Conservation (phyloP, 2,113 vertebrate species). For the Noturus placidus region DNA sequence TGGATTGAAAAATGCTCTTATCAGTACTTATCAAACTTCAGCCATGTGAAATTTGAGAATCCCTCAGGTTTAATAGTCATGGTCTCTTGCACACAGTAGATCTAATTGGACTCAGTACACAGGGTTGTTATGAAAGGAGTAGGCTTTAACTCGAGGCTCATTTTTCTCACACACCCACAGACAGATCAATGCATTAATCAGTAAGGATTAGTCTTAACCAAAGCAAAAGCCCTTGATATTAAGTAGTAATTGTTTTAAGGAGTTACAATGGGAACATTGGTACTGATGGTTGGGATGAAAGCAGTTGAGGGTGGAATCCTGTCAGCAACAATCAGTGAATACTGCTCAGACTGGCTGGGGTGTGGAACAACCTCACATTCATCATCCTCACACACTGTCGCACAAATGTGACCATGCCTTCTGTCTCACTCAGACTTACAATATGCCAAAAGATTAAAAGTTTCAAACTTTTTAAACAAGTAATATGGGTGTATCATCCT, state of each 20-base stretch:
- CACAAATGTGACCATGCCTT: slow-evolving; percentile 31
- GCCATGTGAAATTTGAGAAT: neutral
- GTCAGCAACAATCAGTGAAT: slow-evolving; percentile 57
- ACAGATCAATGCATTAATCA: slow-evolving; percentile 46
- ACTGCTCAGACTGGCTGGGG: slow-evolving; percentile 51
- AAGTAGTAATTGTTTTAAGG: slow-evolving; percentile 55
- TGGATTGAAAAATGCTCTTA: neutral
- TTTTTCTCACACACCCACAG: slow-evolving; percentile 47
- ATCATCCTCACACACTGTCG: slow-evolving; percentile 52
- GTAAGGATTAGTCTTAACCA: slow-evolving; percentile 47
- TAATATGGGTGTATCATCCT: slow-evolving; percentile 1
- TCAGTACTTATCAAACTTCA: slow-evolving; percentile 9
- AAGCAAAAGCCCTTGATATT: slow-evolving; percentile 48
- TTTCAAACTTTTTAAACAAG: neutral
- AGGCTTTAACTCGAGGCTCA: slow-evolving; percentile 34
- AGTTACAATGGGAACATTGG: slow-evolving; percentile 44
- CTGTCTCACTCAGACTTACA: slow-evolving; percentile 6
- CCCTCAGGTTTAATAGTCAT: slow-evolving; percentile 25
- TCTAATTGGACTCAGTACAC: slow-evolving; percentile 19
- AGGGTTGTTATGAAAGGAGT: neutral
- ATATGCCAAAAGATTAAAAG: slow-evolving; percentile 34
- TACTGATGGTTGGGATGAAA: slow-evolving; percentile 21
- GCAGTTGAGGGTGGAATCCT: slow-evolving; percentile 42
- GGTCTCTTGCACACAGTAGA: slow-evolving; percentile 31
- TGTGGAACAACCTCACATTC: slow-evolving; percentile 52